Evolutionary conservation across 1,140 invertebrate genomes (phyloP).

Genomic region (Procambarus virginalis): DNA sequence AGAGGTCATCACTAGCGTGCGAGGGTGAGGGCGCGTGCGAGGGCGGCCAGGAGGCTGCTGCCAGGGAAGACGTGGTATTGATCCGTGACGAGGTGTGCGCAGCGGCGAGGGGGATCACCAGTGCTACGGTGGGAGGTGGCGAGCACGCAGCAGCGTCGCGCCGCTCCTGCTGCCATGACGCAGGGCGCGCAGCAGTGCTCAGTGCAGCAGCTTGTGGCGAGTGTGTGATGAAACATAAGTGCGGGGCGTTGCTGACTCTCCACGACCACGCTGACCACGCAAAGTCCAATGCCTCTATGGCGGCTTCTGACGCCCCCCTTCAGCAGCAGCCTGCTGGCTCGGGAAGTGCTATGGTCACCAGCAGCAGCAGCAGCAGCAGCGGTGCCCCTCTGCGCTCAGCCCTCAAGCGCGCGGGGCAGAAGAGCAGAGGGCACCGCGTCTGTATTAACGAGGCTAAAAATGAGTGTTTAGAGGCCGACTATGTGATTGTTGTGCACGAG

Average conservation of each 20-base stretch:
- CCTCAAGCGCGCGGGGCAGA: conserved; percentile 64
- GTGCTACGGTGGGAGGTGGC: conserved; percentile 62
- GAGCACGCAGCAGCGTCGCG: conserved; percentile 60
- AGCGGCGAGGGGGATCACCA: conserved; percentile 53
- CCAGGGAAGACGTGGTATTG: conserved; percentile 58
- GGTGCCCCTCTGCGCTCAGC: conserved; percentile 65
- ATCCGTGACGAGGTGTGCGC: conserved; percentile 63
- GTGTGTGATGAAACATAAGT: conserved; percentile 63
- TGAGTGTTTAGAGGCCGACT: conserved; percentile 68
- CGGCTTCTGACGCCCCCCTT: conserved; percentile 56
- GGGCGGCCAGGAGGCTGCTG: conserved; percentile 61
- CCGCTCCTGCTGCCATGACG: conserved; percentile 62
- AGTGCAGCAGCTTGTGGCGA: conserved; percentile 32
- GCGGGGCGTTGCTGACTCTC: conserved; percentile 33
- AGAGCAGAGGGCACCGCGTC: conserved; percentile 64
- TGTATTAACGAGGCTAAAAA: conserved; percentile 70
- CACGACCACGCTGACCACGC: conserved; percentile 22
- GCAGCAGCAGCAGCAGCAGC: conserved; percentile 15
- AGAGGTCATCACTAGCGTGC: conserved; percentile 38
- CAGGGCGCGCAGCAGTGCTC: conserved; percentile 44
- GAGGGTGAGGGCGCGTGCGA: conserved; percentile 57
- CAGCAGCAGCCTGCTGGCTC: conserved; percentile 38
- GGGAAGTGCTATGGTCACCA: conserved; percentile 36
- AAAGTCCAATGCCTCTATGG: conserved; percentile 55
- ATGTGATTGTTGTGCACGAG: conserved; percentile 69